Conservation (phyloP, 2,113 vertebrate species). For the Poecilia latipinna region DNA sequence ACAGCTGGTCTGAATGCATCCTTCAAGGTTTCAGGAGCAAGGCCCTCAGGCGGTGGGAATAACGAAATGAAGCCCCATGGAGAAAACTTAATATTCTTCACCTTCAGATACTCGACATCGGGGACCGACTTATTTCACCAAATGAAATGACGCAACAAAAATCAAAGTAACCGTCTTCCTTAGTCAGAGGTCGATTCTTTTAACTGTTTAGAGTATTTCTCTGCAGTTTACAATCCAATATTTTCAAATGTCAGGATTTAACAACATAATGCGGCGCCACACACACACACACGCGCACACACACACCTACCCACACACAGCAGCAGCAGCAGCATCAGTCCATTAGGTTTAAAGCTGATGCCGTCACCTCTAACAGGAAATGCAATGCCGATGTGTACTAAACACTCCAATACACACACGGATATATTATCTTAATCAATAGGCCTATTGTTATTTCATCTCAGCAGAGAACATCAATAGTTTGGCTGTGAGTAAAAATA, state of each 20-base stretch:
- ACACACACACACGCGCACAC: background rate
- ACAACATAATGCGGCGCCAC: too few relatives aligned
- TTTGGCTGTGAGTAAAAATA: slow-evolving; percentile 70
- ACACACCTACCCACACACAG: too few relatives aligned
- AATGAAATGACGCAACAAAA: background rate
- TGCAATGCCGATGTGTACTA: slow-evolving; percentile 25
- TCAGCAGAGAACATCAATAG: slow-evolving; percentile 45
- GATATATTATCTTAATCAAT: slow-evolving; percentile 62
- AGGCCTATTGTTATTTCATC: slow-evolving; percentile 67
- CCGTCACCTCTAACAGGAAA: slow-evolving; percentile 47
- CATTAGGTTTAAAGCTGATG: slow-evolving; percentile 1
- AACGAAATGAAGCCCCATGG: background rate
- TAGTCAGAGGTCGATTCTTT: background rate
- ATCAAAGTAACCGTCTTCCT: background rate
- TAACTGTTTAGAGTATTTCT: background rate
- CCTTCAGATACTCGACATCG: background rate
- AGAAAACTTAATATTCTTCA: too few relatives aligned
- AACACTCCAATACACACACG: slow-evolving; percentile 22
- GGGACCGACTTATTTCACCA: background rate
- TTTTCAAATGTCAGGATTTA: background rate
- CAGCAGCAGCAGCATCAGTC: background rate
- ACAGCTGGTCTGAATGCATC: too few relatives aligned
- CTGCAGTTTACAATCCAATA: background rate
- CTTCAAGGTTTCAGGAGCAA: background rate
- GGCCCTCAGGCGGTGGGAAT: background rate